Conservation (phyloP, 2,888 invertebrate species). For the Leucania comma region DNA sequence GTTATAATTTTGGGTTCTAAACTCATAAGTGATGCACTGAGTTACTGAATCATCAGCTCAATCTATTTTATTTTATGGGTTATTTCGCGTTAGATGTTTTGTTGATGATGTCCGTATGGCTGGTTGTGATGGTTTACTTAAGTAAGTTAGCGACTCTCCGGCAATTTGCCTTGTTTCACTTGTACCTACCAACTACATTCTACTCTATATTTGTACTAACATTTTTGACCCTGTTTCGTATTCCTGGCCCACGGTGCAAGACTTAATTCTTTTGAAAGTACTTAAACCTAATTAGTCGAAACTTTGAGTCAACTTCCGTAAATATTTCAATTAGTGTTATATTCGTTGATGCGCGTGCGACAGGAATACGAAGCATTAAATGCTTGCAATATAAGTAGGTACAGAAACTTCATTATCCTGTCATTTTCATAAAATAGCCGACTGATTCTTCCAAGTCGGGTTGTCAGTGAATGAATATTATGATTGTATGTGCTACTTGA, state of each 20-base stretch:
- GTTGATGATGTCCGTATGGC: constrained; percentile 89
- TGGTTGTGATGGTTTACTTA: constrained; percentile 91
- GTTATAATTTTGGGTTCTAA: constrained; percentile 84
- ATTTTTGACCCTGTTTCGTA: constrained; percentile 71
- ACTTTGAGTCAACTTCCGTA: constrained; percentile 68
- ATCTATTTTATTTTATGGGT: constrained; percentile 82
- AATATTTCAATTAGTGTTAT: constrained; percentile 64
- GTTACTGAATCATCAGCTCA: constrained; percentile 82
- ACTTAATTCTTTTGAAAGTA: constrained; percentile 75
- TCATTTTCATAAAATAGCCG: constrained; percentile 79
- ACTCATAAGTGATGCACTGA: constrained; percentile 83
- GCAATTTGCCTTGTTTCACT: constrained; percentile 82
- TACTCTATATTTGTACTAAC: constrained; percentile 83
- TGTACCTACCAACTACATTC: constrained; percentile 76
- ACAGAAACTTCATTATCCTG: constrained; percentile 82
- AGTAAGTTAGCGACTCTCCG: constrained; percentile 88
- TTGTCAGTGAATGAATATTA: constrained; percentile 40
- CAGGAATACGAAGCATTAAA: constrained; percentile 70
- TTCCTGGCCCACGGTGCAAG: constrained; percentile 70
- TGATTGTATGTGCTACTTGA: constrained; percentile 64
- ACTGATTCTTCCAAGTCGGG: constrained; percentile 45
- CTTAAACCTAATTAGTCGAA: constrained; percentile 79
- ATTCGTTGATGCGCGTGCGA: constrained; percentile 60
- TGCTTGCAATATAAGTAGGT: constrained; percentile 83
- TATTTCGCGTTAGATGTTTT: constrained; percentile 82